These are phyloP conservation scores for Nomada fucata DNA, from an alignment of 2,888 invertebrate species.

Conservation along the genomic window DNA sequence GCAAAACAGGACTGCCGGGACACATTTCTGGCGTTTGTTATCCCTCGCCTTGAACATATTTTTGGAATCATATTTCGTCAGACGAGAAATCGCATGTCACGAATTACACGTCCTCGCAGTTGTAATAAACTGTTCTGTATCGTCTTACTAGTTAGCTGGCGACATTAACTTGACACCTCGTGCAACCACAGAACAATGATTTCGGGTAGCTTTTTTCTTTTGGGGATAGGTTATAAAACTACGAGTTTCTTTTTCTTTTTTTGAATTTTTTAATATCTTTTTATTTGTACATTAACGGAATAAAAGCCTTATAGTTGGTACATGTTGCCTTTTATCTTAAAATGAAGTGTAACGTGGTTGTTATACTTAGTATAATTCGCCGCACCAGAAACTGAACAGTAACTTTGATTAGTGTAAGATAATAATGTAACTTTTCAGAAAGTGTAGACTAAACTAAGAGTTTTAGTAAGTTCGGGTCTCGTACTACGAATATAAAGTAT, in stretches of 20 bases:
- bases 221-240: not conserved
- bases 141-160: constrained; percentile 25
- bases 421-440: constrained; percentile 29
- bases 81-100: constrained; percentile 52
- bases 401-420: constrained; percentile 31
- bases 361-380: constrained; percentile 29
- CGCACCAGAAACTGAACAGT: constrained; percentile 33
- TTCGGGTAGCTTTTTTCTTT: not conserved
- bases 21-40: constrained; percentile 49
- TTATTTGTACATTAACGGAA: constrained; percentile 59
- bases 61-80: constrained; percentile 60
- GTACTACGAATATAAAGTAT: constrained; percentile 26
- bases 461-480: constrained; percentile 2
- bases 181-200: not conserved
- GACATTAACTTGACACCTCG: constrained; percentile 3
- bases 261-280: constrained; percentile 31
- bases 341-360: constrained; percentile 34
- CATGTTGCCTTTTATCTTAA: constrained; percentile 30
- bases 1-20: constrained; percentile 41
- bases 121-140: constrained; percentile 40
- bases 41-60: constrained; percentile 66
- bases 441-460: constrained; percentile 19
- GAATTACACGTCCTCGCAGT: constrained; percentile 57
- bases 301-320: constrained; percentile 48
- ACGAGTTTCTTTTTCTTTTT: not conserved